Evolutionary conservation across 2,113 vertebrate species (phyloP).

Genomic region (Perca schrenkii): DNA sequence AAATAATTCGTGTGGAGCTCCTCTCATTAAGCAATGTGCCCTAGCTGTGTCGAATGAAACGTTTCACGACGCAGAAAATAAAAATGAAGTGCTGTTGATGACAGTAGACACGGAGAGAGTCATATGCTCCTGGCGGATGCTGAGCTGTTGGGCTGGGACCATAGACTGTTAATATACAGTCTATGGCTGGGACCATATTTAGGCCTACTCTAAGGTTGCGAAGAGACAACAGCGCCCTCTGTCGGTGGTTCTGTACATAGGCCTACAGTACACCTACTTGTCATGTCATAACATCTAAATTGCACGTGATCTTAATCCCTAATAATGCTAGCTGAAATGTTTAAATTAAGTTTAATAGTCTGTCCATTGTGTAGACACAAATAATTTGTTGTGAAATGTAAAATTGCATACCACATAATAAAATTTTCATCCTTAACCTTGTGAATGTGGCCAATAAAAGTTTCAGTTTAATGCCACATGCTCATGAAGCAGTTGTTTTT

Average conservation of each 20-base stretch:
- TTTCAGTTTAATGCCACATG: too few relatives aligned
- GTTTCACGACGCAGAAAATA: background rate
- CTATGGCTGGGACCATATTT: conserved; percentile 4
- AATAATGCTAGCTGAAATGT: too few relatives aligned
- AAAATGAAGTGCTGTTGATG: background rate
- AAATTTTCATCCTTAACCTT: too few relatives aligned
- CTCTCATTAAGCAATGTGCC: too few relatives aligned
- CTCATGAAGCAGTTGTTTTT: too few relatives aligned
- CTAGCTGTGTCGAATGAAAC: background rate
- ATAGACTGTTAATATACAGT: too few relatives aligned
- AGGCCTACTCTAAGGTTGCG: background rate
- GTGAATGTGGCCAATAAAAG: too few relatives aligned
- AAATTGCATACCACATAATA: too few relatives aligned
- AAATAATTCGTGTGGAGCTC: background rate
- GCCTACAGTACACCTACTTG: background rate
- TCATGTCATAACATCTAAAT: background rate
- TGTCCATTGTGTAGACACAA: too few relatives aligned
- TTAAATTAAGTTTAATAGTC: too few relatives aligned
- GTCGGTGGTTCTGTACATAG: rapidly evolving
- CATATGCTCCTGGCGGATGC: conserved; percentile 13
- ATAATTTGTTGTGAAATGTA: too few relatives aligned
- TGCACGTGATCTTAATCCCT: too few relatives aligned
- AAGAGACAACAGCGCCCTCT: conserved; percentile 55
- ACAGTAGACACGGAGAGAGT: background rate
- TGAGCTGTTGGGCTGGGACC: conserved; percentile 12